phyloP scores from a whole-genome alignment of 2,888 invertebrate genomes.

The Thelaira solivaga region DNA sequence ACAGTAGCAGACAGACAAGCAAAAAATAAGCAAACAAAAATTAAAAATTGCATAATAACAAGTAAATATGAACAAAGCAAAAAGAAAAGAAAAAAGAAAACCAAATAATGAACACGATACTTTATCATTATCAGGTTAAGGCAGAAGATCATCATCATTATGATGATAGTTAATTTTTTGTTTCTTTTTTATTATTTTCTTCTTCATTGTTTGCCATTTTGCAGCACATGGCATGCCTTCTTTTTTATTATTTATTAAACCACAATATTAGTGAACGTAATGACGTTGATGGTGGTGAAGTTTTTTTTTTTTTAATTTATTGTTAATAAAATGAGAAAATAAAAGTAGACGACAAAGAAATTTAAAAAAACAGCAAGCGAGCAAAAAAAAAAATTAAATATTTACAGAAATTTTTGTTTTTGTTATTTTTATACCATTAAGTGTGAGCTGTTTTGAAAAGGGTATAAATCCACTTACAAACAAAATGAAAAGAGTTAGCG shows the following conservation, averaged over 20 bases:
- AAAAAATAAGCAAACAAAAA: constrained; percentile 23
- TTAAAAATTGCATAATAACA: constrained; percentile 48
- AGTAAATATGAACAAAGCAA: constrained; percentile 3
- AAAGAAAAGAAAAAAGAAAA: not conserved
- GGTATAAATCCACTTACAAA: too few relatives aligned
- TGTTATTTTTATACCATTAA: not conserved
- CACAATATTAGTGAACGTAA: constrained; percentile 9
- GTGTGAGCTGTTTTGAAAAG: not conserved
- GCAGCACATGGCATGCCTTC: constrained; percentile 9
- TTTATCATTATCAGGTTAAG: not conserved
- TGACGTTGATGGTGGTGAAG: constrained; percentile 1
- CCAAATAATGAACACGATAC: constrained; percentile 13
- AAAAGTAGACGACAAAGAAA: constrained; percentile 19
- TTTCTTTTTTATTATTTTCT: not conserved
- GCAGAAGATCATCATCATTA: constrained; percentile 4
- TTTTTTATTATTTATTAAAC: not conserved
- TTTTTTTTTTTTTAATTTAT: not conserved
- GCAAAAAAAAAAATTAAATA: constrained; percentile 3
- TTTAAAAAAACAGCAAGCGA: constrained; percentile 6
- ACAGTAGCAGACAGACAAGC: constrained; percentile 7
- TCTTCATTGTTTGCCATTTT: not conserved
- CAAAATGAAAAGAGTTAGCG: too few relatives aligned
- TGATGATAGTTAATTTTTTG: not conserved
- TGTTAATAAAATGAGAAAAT: not conserved
- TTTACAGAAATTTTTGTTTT: constrained; percentile 17